Evolutionary conservation across 2,113 vertebrate genomes (phyloP).

Genomic region (Cottus gobio): DNA sequence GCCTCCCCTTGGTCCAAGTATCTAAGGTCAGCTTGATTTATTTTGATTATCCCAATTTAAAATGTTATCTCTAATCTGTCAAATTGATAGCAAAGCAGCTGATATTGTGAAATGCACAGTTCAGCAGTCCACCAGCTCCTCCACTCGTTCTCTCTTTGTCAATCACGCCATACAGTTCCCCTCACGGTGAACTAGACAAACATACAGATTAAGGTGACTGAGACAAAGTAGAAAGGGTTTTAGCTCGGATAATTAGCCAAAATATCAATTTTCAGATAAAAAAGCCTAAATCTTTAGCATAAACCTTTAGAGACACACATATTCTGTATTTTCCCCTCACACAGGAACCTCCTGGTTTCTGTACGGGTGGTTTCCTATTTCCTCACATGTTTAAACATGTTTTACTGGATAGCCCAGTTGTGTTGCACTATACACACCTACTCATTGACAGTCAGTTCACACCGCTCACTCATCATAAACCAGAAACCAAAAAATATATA

Average conservation of each 20-base stretch:
- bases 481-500: not conserved
- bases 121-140: conserved; percentile 11
- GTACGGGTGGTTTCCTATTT: not conserved
- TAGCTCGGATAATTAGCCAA: not conserved
- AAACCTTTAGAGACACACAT: not conserved
- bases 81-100: not conserved
- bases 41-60: not conserved
- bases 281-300: not conserved
- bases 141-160: not conserved
- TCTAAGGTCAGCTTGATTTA: not conserved
- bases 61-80: conserved; percentile 16
- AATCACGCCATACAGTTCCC: not conserved
- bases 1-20: not conserved
- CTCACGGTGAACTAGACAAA: not conserved
- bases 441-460: conserved; percentile 43
- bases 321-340: not conserved
- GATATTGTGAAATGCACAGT: conserved; percentile 3
- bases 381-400: not conserved
- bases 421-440: not conserved
- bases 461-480: conserved; percentile 23
- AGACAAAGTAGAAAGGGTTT: not conserved
- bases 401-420: conserved; percentile 13
- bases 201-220: not conserved
- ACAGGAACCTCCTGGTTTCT: not conserved
- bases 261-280: no score